Evolutionary conservation across 2,888 invertebrate species (phyloP).

Genomic region (Podotricha telesiphe): DNA sequence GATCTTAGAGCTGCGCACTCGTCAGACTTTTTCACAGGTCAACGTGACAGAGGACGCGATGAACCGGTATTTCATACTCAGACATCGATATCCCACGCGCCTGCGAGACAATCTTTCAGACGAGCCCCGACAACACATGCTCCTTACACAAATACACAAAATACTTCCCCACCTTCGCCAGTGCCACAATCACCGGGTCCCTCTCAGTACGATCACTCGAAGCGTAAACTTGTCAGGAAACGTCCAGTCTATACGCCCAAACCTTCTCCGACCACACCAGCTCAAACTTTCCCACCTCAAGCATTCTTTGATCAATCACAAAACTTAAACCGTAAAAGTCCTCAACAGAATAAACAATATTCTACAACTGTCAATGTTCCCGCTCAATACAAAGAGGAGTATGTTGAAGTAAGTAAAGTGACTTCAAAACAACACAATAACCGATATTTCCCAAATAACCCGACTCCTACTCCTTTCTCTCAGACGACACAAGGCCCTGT

Average conservation of each 20-base stretch:
- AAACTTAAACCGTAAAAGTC: constrained; percentile 56
- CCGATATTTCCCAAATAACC: constrained; percentile 59
- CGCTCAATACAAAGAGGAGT: constrained; percentile 73
- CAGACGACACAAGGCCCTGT: constrained; percentile 59
- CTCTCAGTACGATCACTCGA: constrained; percentile 62
- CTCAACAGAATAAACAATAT: constrained; percentile 55
- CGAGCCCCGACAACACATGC: constrained; percentile 74
- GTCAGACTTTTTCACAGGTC: constrained; percentile 88
- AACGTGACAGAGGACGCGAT: constrained; percentile 75
- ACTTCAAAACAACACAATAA: constrained; percentile 64
- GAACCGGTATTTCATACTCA: constrained; percentile 54
- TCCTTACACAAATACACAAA: constrained; percentile 59
- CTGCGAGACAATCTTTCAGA: constrained; percentile 61
- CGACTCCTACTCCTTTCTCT: constrained; percentile 60
- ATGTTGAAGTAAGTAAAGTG: constrained; percentile 76
- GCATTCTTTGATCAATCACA: constrained; percentile 55
- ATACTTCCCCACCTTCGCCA: constrained; percentile 52
- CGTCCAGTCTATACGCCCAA: constrained; percentile 67
- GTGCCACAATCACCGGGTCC: constrained; percentile 50
- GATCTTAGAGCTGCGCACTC: constrained; percentile 89
- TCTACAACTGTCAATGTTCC: constrained; percentile 58
- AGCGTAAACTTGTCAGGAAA: constrained; percentile 72
- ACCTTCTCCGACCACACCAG: constrained; percentile 59
- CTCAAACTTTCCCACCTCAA: constrained; percentile 55
- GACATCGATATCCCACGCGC: constrained; percentile 48